Conservation (phyloP, 2,888 invertebrate genomes). For the Lacanobia wlatinum region DNA sequence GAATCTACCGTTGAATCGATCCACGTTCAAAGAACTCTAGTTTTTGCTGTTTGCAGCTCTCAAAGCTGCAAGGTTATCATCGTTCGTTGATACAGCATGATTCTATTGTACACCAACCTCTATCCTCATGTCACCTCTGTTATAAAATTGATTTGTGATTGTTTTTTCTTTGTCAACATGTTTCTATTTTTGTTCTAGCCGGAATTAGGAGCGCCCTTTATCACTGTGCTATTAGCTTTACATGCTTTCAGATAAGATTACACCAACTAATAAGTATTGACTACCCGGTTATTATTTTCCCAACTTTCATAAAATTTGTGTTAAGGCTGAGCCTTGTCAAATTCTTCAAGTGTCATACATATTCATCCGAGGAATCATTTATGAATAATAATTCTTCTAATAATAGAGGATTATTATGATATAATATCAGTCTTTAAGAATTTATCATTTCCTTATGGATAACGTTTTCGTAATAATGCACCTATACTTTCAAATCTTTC, state of each 20-base stretch:
- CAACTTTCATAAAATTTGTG: conserved; percentile 11
- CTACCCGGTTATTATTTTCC: conserved; percentile 41
- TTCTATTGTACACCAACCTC: not conserved
- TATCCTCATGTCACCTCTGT: conserved; percentile 15
- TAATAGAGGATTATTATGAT: conserved; percentile 36
- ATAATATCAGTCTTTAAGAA: conserved; percentile 24
- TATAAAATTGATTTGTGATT: conserved; percentile 23
- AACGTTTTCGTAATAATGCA: conserved; percentile 4
- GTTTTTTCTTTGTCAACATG: conserved; percentile 21
- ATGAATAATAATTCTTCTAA: conserved; percentile 21
- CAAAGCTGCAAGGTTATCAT: conserved; percentile 36
- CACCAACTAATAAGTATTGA: conserved; percentile 27
- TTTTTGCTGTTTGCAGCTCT: conserved; percentile 49
- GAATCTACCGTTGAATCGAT: conserved; percentile 27
- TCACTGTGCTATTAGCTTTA: conserved; percentile 52
- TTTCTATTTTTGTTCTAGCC: conserved; percentile 49
- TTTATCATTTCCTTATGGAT: conserved; percentile 16
- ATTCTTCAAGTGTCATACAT: not conserved
- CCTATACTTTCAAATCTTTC: not conserved
- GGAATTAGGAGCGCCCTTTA: conserved; percentile 71
- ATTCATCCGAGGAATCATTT: not conserved
- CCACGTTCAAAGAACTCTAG: conserved; percentile 18
- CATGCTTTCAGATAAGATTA: conserved; percentile 62
- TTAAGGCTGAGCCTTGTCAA: not conserved
- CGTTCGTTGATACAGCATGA: conserved; percentile 16